Conservation (phyloP, 1,140 invertebrate genomes). For the Habropoda laboriosa region DNA sequence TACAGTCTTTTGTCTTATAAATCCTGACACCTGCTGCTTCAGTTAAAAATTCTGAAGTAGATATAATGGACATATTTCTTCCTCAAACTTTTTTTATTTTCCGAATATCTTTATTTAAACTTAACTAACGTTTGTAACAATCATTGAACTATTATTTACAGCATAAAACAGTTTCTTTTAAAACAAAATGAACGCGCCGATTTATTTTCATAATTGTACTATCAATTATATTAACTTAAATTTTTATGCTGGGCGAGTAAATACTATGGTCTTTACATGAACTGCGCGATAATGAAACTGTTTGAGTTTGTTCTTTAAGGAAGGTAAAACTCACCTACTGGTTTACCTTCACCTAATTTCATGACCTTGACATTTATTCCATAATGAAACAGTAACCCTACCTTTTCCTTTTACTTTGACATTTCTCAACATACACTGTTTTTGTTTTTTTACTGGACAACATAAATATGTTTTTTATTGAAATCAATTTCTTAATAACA, state of each 20-base stretch:
- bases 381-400: background rate
- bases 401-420: background rate
- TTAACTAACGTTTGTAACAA: background rate
- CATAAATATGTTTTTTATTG: conserved; percentile 8
- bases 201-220: background rate
- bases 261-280: conserved; percentile 1
- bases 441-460: background rate
- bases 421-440: too few species aligned
- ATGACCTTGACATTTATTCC: conserved; percentile 75
- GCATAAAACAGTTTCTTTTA: background rate
- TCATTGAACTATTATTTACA: background rate
- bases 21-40: conserved; percentile 62
- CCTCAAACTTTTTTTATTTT: background rate
- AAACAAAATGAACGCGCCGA: too few species aligned
- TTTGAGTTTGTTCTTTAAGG: conserved; percentile 19
- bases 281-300: conserved; percentile 20
- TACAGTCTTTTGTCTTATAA: conserved; percentile 38
- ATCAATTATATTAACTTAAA: background rate
- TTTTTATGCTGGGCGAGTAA: background rate
- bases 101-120: background rate
- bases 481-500: background rate
- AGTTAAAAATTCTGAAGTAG: conserved; percentile 33
- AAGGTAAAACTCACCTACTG: conserved; percentile 71
- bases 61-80: conserved; percentile 28
- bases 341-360: conserved; percentile 78